phyloP scores from a whole-genome alignment of 2,888 invertebrate genomes.

The Eugnorisma glareosa region DNA sequence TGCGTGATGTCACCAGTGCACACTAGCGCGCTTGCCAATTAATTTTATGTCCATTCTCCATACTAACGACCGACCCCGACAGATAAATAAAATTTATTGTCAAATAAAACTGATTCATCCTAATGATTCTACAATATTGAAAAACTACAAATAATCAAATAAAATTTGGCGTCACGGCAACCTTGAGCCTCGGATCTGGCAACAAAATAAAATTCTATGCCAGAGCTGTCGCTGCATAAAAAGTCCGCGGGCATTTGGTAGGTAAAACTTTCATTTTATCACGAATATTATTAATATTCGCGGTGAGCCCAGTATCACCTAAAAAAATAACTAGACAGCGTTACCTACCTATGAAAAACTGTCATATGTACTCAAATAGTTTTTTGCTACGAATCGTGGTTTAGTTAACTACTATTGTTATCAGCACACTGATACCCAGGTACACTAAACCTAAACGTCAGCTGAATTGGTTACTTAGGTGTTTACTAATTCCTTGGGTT shows the following conservation, averaged over 20 bases:
- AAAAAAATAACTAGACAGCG: not conserved
- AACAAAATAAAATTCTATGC: not conserved
- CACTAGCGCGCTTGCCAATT: too few relatives aligned
- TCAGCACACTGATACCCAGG: not conserved
- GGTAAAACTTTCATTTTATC: not conserved
- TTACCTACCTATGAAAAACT: conserved; percentile 1
- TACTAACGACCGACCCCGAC: too few relatives aligned
- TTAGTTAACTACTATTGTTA: not conserved
- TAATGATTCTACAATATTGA: not conserved
- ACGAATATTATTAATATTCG: conserved; percentile 5
- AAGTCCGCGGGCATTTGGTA: not conserved
- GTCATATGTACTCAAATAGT: not conserved
- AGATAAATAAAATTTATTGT: too few relatives aligned
- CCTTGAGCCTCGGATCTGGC: not conserved
- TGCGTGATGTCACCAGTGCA: too few relatives aligned
- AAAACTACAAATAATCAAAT: not conserved
- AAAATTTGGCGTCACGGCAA: not conserved
- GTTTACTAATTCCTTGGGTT: not conserved
- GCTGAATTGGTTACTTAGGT: not conserved
- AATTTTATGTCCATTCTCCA: too few relatives aligned
- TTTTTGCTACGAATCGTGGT: not conserved
- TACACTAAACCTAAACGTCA: not conserved
- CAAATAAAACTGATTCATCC: not conserved
- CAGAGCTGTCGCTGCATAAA: not conserved
- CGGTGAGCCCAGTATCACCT: not conserved